phyloP scores from a whole-genome alignment of 2,113 vertebrate genomes.

The Halcyon senegalensis region DNA sequence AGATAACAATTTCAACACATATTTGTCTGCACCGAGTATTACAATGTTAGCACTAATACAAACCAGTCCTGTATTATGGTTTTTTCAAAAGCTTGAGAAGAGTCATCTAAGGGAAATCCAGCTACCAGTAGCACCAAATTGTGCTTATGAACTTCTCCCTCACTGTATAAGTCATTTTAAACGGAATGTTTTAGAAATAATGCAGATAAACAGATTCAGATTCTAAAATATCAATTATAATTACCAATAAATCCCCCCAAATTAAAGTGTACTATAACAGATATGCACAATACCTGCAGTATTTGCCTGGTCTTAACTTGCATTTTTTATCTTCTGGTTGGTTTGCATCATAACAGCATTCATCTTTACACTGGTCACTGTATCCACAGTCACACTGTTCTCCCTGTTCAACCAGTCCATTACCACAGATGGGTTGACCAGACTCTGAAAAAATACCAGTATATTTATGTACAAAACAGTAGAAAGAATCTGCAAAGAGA shows the following conservation, averaged over 20 bases:
- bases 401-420: conserved; percentile 91
- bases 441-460: conserved; percentile 83
- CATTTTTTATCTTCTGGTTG: conserved; percentile 84
- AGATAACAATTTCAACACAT: neutral
- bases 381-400: conserved; percentile 97
- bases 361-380: conserved; percentile 91
- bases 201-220: neutral
- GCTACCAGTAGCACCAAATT: neutral
- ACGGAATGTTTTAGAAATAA: neutral
- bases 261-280: neutral
- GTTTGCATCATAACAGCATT: conserved; percentile 89
- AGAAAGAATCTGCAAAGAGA: neutral
- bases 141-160: neutral
- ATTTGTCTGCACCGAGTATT: neutral
- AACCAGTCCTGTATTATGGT: neutral
- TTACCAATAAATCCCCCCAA: neutral
- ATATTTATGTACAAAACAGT: neutral
- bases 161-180: neutral
- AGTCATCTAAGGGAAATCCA: neutral
- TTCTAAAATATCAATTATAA: neutral
- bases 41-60: neutral
- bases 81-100: neutral
- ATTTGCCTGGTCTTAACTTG: conserved; percentile 81
- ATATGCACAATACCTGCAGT: conserved; percentile 84
- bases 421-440: conserved; percentile 96